A percentile compares a stretch with the other conserved stretches of the same genome.
These are phyloP conservation scores for Periparus ater DNA, from an alignment of 2,797 vertebrate species.

Conservation along the genomic window DNA sequence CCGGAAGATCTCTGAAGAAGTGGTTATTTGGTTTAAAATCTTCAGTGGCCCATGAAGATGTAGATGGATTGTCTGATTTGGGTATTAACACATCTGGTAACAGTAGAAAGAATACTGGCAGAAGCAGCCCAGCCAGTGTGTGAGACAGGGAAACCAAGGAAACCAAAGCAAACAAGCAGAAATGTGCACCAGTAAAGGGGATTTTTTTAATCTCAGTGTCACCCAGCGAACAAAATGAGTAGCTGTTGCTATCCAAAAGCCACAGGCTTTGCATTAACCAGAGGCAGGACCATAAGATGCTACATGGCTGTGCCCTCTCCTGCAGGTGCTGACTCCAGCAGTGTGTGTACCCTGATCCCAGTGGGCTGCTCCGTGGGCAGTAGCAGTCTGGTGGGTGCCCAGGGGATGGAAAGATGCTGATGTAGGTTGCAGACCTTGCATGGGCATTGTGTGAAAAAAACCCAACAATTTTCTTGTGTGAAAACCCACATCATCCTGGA, in stretches of 20 bases:
- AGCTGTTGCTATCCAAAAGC: background rate
- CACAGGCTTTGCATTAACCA: background rate
- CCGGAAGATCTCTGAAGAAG: background rate
- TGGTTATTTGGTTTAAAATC: background rate
- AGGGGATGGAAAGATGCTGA: background rate
- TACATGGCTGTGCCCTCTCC: accelerated
- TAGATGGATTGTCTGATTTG: background rate
- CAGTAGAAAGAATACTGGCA: background rate
- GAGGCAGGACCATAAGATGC: background rate
- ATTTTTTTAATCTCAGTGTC: too few relatives aligned
- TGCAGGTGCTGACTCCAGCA: background rate
- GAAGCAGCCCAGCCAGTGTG: accelerated
- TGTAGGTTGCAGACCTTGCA: accelerated
- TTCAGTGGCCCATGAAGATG: background rate
- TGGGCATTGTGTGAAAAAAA: background rate
- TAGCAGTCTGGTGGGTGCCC: background rate
- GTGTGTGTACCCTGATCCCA: too few relatives aligned
- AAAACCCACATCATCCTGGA: background rate
- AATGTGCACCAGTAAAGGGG: background rate
- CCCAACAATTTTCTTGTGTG: accelerated
- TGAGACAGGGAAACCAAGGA: background rate
- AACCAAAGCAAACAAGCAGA: background rate
- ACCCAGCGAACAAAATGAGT: background rate
- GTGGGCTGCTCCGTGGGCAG: background rate
- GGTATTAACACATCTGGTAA: too few relatives aligned